A percentile compares a stretch with the other conserved stretches of the same genome.
Evolutionary conservation across 2,113 vertebrate species (phyloP).

Genomic region (Galbula dea): DNA sequence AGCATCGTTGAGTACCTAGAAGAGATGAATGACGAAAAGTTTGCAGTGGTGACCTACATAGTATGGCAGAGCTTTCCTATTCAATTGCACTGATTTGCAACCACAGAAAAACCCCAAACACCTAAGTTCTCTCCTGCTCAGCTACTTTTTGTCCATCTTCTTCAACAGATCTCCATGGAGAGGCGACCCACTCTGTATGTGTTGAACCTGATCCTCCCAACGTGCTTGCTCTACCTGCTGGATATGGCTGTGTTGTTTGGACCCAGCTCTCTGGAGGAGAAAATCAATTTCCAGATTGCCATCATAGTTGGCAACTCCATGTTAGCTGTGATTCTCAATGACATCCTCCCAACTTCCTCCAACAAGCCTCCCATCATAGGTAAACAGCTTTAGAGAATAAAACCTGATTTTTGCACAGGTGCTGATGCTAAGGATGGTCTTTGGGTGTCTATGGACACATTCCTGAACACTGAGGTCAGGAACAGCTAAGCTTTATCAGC

Average conservation of each 20-base stretch:
- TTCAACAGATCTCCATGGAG: slow-evolving; percentile 64
- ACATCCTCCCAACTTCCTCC: slow-evolving; percentile 80
- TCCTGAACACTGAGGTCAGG: not conserved
- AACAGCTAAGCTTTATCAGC: not conserved
- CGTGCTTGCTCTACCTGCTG: slow-evolving; percentile 71
- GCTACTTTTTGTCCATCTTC: not conserved
- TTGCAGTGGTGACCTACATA: not conserved
- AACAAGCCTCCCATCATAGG: slow-evolving; percentile 71
- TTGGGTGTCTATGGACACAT: fast-evolving
- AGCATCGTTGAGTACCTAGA: not conserved
- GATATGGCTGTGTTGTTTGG: slow-evolving; percentile 77
- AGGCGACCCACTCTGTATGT: slow-evolving; percentile 75
- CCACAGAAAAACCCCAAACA: not conserved
- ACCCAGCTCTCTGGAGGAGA: slow-evolving; percentile 64
- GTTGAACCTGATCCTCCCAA: slow-evolving; percentile 76
- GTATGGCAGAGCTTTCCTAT: not conserved
- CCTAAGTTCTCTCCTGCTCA: not conserved
- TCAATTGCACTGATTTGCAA: not conserved
- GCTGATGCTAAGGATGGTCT: not conserved
- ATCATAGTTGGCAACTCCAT: slow-evolving; percentile 80
- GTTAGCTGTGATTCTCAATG: slow-evolving; percentile 78
- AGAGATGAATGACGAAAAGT: fast-evolving
- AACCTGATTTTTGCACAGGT: not conserved
- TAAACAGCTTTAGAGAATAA: not conserved
- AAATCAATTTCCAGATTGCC: slow-evolving; percentile 79